These are phyloP conservation scores for Helleia helle DNA, from an alignment of 2,888 invertebrate species.

Conservation along the genomic window DNA sequence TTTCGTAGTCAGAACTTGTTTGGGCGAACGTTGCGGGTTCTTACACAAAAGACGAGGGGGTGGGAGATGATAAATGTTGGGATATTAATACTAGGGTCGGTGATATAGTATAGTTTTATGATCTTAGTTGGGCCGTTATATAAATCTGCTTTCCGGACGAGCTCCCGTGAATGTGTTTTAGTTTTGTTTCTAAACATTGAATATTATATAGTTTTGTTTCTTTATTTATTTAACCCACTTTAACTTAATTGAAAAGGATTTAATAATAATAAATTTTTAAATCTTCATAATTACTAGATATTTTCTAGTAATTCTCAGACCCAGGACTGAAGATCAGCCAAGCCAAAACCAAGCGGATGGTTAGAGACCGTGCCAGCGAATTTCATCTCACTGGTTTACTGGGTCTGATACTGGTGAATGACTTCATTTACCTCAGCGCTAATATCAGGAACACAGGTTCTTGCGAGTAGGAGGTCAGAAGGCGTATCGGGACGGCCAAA, in stretches of 20 bases:
- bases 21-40: conserved; percentile 59
- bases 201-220: background rate
- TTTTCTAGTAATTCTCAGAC: too few species aligned
- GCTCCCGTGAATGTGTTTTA: conserved; percentile 35
- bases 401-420: too few species aligned
- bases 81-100: conserved; percentile 63
- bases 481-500: too few species aligned
- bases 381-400: too few species aligned
- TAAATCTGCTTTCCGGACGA: conserved; percentile 64
- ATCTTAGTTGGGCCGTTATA: conserved; percentile 70
- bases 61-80: conserved; percentile 66
- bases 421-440: too few species aligned
- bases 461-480: too few species aligned
- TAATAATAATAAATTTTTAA: background rate
- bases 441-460: too few species aligned
- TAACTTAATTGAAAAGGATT: too few species aligned
- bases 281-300: too few species aligned
- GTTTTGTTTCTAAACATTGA: conserved; percentile 6
- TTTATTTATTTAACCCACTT: background rate
- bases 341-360: too few species aligned
- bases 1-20: conserved; percentile 65
- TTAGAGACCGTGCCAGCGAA: too few species aligned
- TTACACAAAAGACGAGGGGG: conserved; percentile 66
- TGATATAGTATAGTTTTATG: conserved; percentile 68
- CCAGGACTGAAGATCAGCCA: too few species aligned